These are phyloP conservation scores for Pammene aurita DNA, from an alignment of 2,888 invertebrate genomes.

Conservation along the genomic window DNA sequence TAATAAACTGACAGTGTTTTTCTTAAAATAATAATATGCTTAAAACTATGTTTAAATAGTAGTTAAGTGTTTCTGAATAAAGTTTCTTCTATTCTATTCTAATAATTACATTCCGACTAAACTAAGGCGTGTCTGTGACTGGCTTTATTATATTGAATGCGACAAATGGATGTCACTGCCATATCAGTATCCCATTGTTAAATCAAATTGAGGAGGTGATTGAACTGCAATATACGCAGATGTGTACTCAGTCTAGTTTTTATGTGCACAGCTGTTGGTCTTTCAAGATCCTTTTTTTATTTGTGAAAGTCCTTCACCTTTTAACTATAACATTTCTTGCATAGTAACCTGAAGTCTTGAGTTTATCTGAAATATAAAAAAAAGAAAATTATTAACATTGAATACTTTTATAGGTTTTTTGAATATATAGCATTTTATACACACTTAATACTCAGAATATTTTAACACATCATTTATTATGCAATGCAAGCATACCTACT, in stretches of 20 bases:
- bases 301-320: neutral
- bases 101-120: no score
- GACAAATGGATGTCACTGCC: neutral
- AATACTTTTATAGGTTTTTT: no score
- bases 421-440: no score
- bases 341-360: no score
- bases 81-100: no score
- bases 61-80: no score
- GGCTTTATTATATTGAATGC: neutral
- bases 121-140: neutral
- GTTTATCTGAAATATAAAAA: no score
- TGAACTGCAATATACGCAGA: neutral
- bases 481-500: neutral
- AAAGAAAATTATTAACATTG: no score
- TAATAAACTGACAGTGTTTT: no score
- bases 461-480: neutral
- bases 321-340: neutral
- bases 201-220: constrained; percentile 9
- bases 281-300: neutral
- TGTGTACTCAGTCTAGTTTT: neutral
- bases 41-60: no score
- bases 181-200: constrained; percentile 6
- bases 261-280: constrained; percentile 3
- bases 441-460: neutral
- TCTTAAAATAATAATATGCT: no score